Evolutionary conservation across 2,797 vertebrate genomes (phyloP).

Genomic region (Geotrypetes seraphini): DNA sequence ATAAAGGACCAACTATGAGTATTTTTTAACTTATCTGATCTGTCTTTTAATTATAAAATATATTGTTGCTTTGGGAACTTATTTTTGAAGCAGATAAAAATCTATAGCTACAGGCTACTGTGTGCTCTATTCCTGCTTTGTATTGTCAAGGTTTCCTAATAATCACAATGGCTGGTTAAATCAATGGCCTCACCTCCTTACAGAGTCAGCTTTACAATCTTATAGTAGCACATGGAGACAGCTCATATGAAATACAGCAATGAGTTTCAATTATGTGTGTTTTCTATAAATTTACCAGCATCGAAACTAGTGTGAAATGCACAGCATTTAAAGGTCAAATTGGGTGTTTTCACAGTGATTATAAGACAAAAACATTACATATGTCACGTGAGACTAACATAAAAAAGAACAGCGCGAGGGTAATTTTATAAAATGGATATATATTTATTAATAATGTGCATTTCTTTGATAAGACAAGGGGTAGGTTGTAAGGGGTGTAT

Average conservation of each 20-base stretch:
- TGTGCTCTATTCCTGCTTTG: too few species aligned
- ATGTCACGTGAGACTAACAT: constrained; percentile 2
- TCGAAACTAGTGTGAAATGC: constrained; percentile 13
- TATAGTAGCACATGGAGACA: constrained; percentile 3
- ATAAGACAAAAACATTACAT: not conserved
- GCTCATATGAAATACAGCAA: constrained; percentile 18
- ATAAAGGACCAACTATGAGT: too few species aligned
- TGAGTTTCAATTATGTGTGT: constrained; percentile 13
- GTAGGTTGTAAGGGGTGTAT: too few species aligned
- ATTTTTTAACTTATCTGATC: too few species aligned
- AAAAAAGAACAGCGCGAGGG: not conserved
- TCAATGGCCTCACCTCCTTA: not conserved
- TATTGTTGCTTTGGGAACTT: too few species aligned
- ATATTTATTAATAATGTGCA: too few species aligned
- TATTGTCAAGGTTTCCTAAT: constrained; percentile 9
- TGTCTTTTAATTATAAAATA: too few species aligned
- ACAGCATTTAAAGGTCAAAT: constrained; percentile 11
- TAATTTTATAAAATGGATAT: too few species aligned
- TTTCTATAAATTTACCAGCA: constrained; percentile 20
- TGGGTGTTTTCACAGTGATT: not conserved
- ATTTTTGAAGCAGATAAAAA: too few species aligned
- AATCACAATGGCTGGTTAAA: constrained; percentile 14
- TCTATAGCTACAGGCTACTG: too few species aligned
- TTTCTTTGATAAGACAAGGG: too few species aligned
- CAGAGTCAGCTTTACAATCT: constrained; percentile 9